Evolutionary conservation across 2,888 invertebrate species (phyloP), one percentile per base, ranked within the genome.

Genomic region (Hypsopygia costalis): DNA sequence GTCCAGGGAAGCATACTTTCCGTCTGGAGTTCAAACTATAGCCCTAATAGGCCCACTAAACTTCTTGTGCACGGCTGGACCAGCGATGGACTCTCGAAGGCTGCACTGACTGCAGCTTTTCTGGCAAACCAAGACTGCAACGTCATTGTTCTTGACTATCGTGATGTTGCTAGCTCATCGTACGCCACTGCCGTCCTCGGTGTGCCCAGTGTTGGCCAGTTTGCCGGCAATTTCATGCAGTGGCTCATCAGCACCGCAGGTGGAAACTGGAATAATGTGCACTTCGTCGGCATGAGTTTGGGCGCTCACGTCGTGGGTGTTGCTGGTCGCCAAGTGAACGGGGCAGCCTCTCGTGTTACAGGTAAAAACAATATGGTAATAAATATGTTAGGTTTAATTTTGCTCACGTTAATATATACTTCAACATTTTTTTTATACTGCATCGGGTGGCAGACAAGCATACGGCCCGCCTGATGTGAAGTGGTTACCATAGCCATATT

Each of bases 221-320:
- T 44, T 36, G 41, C 71, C 4, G 69, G 67, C 3, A 52, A 64
- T 42, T 69, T 70, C 47, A 25, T 78, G 5, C 45, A 49, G 8
- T 75, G 69, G 70, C 61, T 80, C 5, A 43, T 68, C 20, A 53
- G 46, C n/a, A 59, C 52, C 1, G 58, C 47, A 3, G 74, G 74
- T 12, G 69, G 68, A 1, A 55, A 62, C 41, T 72, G 68, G 63
- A 52, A 64, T 36, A 53, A 59, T 2, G 53, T 79, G 1, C 81
- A 80, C 34, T 40, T 80, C 3, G 52, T 77, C 7, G 81, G 81
- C 1, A 70, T 64, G 53, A 79, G 78, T 43, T 60, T 81, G 35
- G 80, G 80, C 3, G 80, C 76, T 22, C 81, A 81, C 44, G 53
- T 74, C 1, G 66, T 71, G 1, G 80, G 75, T 1, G 62, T 51